phyloP scores from a whole-genome alignment of 2,797 vertebrate genomes.

The Argyrosomus regius region DNA sequence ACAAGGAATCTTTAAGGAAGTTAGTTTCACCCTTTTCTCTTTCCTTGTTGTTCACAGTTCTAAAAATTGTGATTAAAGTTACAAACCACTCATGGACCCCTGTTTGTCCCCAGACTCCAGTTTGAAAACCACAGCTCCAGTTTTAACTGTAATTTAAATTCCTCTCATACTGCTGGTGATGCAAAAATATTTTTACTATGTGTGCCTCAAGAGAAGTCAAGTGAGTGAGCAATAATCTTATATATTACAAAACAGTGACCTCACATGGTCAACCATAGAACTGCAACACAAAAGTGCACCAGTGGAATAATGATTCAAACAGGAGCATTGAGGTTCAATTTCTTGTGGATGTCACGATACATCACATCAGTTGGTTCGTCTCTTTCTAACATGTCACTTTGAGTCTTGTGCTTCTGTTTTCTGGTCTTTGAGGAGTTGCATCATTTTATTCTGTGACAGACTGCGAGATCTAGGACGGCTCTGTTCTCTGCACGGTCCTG shows the following conservation, averaged over 20 bases:
- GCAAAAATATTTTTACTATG: not conserved
- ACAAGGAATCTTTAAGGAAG: too few species aligned
- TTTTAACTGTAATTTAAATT: not conserved
- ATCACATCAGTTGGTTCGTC: not conserved
- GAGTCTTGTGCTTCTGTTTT: not conserved
- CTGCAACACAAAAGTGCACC: conserved; percentile 1
- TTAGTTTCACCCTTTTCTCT: too few species aligned
- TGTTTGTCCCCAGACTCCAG: too few species aligned
- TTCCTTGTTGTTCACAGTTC: too few species aligned
- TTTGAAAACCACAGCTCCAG: too few species aligned
- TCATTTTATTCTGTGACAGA: conserved; percentile 18
- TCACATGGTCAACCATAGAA: conserved; percentile 25
- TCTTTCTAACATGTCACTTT: conserved; percentile 5
- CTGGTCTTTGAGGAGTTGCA: not conserved
- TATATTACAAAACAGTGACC: conserved; percentile 36
- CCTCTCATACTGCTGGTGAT: too few species aligned
- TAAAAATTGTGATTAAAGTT: too few species aligned
- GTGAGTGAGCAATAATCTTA: not conserved
- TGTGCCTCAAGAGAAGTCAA: not conserved
- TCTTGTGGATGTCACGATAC: not conserved
- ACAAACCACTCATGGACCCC: too few species aligned
- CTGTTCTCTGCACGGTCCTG: conserved; percentile 3
- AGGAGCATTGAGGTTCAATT: not conserved
- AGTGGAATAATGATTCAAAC: conserved; percentile 18
- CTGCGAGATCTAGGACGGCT: conserved; percentile 3